Conservation (phyloP, 2,113 vertebrate species). For the Sceloporus tristichus region DNA sequence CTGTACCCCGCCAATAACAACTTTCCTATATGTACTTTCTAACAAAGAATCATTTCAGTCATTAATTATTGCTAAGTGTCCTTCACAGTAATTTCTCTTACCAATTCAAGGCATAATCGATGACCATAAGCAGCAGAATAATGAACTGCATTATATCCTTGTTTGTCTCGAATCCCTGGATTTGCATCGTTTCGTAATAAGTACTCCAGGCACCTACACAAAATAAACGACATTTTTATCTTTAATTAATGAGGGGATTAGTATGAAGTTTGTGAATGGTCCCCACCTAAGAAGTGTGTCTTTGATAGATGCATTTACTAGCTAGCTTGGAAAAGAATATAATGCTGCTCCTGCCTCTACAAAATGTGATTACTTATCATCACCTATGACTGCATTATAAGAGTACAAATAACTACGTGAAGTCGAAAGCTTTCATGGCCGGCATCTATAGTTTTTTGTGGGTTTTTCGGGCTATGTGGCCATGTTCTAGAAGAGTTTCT, state of each 20-base stretch:
- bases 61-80: background rate
- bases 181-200: slow-evolving; percentile 97
- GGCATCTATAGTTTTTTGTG: no score
- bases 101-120: slow-evolving; percentile 85
- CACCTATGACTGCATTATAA: no score
- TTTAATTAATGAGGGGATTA: background rate
- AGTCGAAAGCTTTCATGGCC: no score
- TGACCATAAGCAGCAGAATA: slow-evolving; percentile 87
- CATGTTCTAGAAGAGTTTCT: no score
- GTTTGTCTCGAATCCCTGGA: slow-evolving; percentile 96
- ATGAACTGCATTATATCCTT: slow-evolving; percentile 98
- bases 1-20: no score
- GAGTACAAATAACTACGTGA: no score
- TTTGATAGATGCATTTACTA: no score
- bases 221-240: slow-evolving; percentile 43
- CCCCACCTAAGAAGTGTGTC: no score
- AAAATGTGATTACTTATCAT: no score
- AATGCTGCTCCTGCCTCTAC: no score
- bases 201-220: slow-evolving; percentile 96
- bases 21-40: background rate
- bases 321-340: no score
- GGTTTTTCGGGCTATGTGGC: no score
- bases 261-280: background rate
- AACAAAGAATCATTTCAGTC: background rate
- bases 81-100: slow-evolving; percentile 64